These are phyloP conservation scores for Apis laboriosa DNA, from an alignment of 1,140 invertebrate genomes.

Conservation along the genomic window DNA sequence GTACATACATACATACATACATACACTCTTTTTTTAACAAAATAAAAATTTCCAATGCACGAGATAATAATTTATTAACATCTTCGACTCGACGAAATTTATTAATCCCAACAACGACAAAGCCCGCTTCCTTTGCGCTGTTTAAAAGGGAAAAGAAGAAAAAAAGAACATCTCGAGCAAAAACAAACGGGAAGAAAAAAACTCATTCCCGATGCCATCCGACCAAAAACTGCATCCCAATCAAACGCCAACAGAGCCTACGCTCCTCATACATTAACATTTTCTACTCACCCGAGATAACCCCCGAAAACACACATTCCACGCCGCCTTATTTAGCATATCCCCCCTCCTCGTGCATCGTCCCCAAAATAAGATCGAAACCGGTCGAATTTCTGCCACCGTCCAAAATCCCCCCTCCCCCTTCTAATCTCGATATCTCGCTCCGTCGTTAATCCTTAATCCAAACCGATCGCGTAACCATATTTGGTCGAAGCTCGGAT, in stretches of 20 bases:
- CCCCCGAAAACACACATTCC: neutral
- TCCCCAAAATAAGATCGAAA: neutral
- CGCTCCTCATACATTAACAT: neutral
- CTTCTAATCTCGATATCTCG: neutral
- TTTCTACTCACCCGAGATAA: neutral
- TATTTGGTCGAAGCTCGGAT: slow-evolving; percentile 8
- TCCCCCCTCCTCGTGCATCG: neutral
- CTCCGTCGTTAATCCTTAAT: slow-evolving; percentile 16
- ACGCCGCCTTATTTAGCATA: neutral
- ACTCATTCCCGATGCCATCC: neutral
- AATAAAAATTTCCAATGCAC: too few species aligned
- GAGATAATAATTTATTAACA: too few species aligned
- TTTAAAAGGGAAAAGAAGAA: neutral
- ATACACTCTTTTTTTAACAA: too few species aligned
- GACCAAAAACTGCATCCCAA: neutral
- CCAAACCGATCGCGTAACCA: neutral
- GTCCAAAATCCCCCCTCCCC: neutral
- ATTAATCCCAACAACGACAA: neutral
- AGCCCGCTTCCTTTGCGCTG: neutral
- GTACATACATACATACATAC: too few species aligned
- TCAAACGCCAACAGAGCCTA: neutral
- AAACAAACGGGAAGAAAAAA: neutral
- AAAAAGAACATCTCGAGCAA: neutral
- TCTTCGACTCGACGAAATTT: neutral
- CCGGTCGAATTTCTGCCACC: neutral